These are phyloP conservation scores for Nephrotoma guestfalica DNA, from an alignment of 2,888 invertebrate species.

Conservation along the genomic window DNA sequence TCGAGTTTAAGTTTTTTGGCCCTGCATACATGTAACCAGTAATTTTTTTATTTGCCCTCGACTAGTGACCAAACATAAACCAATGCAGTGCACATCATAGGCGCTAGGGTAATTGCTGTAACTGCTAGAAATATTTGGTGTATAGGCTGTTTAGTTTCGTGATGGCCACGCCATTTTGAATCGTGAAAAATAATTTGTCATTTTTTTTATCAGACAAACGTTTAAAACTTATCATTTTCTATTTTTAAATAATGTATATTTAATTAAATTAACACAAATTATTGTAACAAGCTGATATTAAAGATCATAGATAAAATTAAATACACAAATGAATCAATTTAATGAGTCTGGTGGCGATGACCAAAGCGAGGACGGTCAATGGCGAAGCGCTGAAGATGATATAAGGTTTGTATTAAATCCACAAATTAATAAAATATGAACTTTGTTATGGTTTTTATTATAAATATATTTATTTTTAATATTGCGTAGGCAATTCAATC, in stretches of 20 bases:
- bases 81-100: too few relatives aligned
- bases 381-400: conserved; percentile 53
- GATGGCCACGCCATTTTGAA: not conserved
- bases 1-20: too few relatives aligned
- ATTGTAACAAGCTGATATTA: not conserved
- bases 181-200: not conserved
- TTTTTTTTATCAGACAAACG: not conserved
- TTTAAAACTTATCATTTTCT: not conserved
- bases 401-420: conserved; percentile 32
- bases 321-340: conserved; percentile 11
- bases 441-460: not conserved
- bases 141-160: not conserved
- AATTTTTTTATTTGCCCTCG: too few relatives aligned
- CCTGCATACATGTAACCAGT: too few relatives aligned
- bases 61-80: too few relatives aligned
- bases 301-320: not conserved
- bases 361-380: conserved; percentile 75
- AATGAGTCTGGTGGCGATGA: conserved; percentile 39
- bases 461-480: conserved; percentile 10
- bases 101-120: not conserved
- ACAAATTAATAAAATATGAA: not conserved
- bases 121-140: not conserved
- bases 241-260: not conserved
- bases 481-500: conserved; percentile 10
- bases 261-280: not conserved